Evolutionary conservation across 2,888 invertebrate genomes (phyloP).

Genomic region (Acleris literana): DNA sequence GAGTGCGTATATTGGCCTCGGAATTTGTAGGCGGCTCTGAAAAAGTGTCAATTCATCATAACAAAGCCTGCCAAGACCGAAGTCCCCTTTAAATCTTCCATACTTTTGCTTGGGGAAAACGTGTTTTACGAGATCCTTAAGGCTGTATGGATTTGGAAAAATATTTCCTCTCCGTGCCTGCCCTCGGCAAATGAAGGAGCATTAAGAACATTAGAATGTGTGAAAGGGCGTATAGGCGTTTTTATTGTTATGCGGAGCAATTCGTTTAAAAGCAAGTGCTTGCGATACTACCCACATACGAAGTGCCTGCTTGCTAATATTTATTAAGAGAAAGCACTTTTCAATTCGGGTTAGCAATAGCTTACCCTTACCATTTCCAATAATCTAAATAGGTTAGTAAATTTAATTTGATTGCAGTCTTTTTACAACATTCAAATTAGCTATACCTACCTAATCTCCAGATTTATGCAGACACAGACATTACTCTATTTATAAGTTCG

Average conservation of each 20-base stretch:
- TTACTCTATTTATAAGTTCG: slow-evolving; percentile 37
- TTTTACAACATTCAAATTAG: slow-evolving; percentile 3
- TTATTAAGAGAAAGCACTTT: slow-evolving; percentile 66
- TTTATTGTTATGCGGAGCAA: slow-evolving; percentile 82
- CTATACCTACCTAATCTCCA: slow-evolving; percentile 6
- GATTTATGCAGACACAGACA: slow-evolving; percentile 39
- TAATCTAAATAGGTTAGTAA: not conserved
- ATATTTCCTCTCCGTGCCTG: slow-evolving; percentile 82
- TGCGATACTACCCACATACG: slow-evolving; percentile 67
- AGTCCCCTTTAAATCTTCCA: slow-evolving; percentile 83
- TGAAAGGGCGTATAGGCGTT: slow-evolving; percentile 78
- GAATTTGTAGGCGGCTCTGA: slow-evolving; percentile 80
- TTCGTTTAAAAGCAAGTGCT: slow-evolving; percentile 82
- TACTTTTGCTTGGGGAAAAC: slow-evolving; percentile 82
- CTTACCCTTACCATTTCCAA: slow-evolving; percentile 20
- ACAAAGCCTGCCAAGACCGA: slow-evolving; percentile 78
- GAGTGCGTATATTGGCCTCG: slow-evolving; percentile 78
- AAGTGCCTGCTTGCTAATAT: slow-evolving; percentile 80
- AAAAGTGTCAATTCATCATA: slow-evolving; percentile 84
- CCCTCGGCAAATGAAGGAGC: slow-evolving; percentile 81
- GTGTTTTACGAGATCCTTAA: slow-evolving; percentile 84
- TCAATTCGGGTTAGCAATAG: slow-evolving; percentile 35
- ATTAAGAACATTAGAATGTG: slow-evolving; percentile 81
- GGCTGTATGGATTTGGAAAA: slow-evolving; percentile 84
- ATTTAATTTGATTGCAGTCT: slow-evolving; percentile 11